Evolutionary conservation across 2,797 vertebrate species (phyloP).

Genomic region (Hypotaenidia okinawae): DNA sequence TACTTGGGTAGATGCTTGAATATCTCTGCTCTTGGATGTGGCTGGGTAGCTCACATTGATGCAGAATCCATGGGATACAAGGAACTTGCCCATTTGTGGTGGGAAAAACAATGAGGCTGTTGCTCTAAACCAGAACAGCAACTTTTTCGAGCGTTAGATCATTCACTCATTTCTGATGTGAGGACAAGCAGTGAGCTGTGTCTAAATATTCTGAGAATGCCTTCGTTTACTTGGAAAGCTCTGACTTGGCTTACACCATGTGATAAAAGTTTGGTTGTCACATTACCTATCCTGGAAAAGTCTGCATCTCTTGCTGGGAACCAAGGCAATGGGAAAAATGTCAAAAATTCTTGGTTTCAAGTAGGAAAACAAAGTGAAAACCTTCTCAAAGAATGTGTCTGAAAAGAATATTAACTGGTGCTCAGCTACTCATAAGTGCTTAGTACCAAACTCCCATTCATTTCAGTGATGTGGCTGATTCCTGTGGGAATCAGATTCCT

Average conservation of each 20-base stretch:
- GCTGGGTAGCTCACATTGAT: fast-evolving
- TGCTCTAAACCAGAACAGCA: neutral
- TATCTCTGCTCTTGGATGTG: fast-evolving
- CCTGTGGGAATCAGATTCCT: neutral
- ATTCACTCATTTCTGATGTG: neutral
- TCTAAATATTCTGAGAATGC: neutral
- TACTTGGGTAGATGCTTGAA: neutral
- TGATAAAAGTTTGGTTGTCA: neutral
- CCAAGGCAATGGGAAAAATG: neutral
- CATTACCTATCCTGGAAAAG: neutral
- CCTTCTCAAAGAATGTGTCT: neutral
- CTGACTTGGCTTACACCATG: fast-evolving
- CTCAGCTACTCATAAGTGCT: neutral
- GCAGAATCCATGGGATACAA: fast-evolving
- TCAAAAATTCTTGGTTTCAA: neutral
- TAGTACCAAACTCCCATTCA: neutral
- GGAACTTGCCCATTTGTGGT: neutral
- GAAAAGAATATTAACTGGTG: neutral
- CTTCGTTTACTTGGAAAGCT: neutral
- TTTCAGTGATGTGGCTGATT: neutral
- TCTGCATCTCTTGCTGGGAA: neutral
- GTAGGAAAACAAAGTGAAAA: neutral
- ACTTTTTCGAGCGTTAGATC: neutral
- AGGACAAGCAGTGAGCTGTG: neutral
- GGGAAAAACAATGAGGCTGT: neutral